Conservation (phyloP, 2,797 vertebrate genomes). For the Catostomus latipinnis region DNA sequence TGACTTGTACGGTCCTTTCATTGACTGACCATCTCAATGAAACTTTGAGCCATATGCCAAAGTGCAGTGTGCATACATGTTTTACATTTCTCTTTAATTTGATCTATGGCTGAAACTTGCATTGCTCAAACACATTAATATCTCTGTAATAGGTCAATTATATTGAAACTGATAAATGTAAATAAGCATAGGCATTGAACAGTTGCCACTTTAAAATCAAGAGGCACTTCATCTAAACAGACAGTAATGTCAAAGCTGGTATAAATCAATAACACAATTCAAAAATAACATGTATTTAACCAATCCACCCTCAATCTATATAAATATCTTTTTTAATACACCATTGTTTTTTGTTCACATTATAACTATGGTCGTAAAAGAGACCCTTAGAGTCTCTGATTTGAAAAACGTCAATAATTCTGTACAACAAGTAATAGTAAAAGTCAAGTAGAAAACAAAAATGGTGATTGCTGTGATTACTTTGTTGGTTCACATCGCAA, state of each 20-base stretch:
- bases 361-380: neutral
- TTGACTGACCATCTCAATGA: neutral
- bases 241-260: conserved; percentile 20
- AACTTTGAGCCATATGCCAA: conserved; percentile 45
- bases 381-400: neutral
- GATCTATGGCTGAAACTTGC: neutral
- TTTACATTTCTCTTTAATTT: conserved; percentile 43
- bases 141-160: neutral
- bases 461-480: neutral
- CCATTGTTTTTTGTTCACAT: conserved; percentile 21
- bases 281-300: neutral
- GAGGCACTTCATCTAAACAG: neutral
- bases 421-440: neutral
- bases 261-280: neutral
- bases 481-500: too few species aligned
- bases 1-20: too few species aligned
- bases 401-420: neutral
- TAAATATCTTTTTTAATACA: neutral
- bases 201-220: neutral
- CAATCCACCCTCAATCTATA: neutral
- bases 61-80: conserved; percentile 66
- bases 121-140: neutral
- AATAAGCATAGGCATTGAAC: neutral
- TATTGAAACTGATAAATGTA: neutral
- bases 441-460: neutral